Evolutionary conservation across 2,888 invertebrate genomes (phyloP).

Genomic region (Phaonia tiefii): DNA sequence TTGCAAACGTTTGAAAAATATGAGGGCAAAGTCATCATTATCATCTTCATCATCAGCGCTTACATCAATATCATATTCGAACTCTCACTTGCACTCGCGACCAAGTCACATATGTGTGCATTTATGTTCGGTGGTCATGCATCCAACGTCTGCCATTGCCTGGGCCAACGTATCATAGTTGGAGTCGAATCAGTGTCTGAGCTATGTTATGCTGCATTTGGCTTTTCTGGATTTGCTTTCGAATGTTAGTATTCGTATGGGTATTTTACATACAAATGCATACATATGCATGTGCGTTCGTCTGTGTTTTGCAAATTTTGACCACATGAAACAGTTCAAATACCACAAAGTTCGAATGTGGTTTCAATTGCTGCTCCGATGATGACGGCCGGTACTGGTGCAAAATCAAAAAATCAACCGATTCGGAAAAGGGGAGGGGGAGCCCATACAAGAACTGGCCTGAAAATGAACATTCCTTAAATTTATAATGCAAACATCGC

Average conservation of each 20-base stretch:
- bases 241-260: too few species aligned
- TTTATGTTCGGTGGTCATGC: background rate
- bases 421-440: background rate
- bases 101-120: background rate
- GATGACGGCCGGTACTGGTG: constrained; percentile 34
- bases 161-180: too few species aligned
- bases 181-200: too few species aligned
- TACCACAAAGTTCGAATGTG: constrained; percentile 69
- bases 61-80: constrained; percentile 2
- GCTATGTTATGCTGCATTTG: background rate
- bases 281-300: constrained; percentile 31
- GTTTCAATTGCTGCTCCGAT: constrained; percentile 52
- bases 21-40: constrained; percentile 56
- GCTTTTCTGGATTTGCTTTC: too few species aligned
- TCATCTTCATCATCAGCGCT: constrained; percentile 53
- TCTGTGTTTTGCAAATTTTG: constrained; percentile 59
- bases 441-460: constrained; percentile 19
- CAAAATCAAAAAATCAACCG: constrained; percentile 63
- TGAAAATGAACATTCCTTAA: constrained; percentile 64
- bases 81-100: constrained; percentile 1
- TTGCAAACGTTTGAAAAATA: constrained; percentile 46
- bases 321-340: constrained; percentile 70
- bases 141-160: background rate
- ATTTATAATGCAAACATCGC: constrained; percentile 64
- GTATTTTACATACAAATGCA: background rate